Base-by-base conservation (phyloP, 2,888 invertebrate genomes). In the Eudasyphora cyanicolor region DNA sequence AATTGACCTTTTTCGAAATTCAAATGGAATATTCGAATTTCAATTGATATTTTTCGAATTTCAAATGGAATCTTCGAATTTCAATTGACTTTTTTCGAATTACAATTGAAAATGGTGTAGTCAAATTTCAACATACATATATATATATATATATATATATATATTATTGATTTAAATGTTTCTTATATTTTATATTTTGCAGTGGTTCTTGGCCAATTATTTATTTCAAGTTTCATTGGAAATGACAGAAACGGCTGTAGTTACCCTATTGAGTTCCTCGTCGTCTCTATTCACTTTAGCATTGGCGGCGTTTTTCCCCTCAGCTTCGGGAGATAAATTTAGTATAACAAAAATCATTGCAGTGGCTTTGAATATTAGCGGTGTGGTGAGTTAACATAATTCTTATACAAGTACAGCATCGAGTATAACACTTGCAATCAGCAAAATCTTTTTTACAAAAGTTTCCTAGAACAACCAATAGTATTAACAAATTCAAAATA, bases 141-240 rank as follows among this genome's bases (percentile, higher is more conserved):
- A 0, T 35, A 49, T 32, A 1, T 12, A n/a, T n/a, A n/a, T n/a
- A n/a, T n/a, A n/a, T n/a, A n/a, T n/a, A n/a, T 38, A 10, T 38
- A 5, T n/a, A 14, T 10, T 45, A 49, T 3, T 29, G 17, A 67
- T 64, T 62, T n/a, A 17, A 21, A 24, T 60, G 42, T 69, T 24
- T 27, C 5, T 17, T 74, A 49, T 2, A 17, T 29, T 38, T 62
- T 24, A 57, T 76, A n/a, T 14, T 45, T 78, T 94, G 70, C 93
- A 98, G 97, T 99, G 98, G 98, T 98, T 99, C 93, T 92, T 96
- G 89, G 98, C 98, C 79, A 98, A 98, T 93, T 98, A 98, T 91
- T 95, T 97, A 78, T 98, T 97, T 93, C 98, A 98, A 92, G 93
- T 97, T 89, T 97, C 98, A 70, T 93, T 98, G 85, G 94, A 95